Conservation (phyloP, 2,113 vertebrate species). For the Rhinopithecus roxellana region DNA sequence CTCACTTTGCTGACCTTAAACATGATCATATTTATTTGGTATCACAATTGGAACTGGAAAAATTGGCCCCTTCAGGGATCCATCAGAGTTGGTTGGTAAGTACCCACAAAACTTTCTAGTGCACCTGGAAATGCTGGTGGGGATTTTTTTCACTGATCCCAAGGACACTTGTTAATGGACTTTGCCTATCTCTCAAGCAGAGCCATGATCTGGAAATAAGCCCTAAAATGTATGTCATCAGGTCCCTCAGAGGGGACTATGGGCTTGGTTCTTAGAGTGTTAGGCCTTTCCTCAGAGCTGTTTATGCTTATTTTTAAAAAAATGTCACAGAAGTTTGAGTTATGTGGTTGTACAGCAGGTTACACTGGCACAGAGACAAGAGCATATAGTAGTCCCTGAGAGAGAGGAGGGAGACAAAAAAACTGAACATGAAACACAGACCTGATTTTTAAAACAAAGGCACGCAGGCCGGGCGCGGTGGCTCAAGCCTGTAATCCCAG, state of each 20-base stretch:
- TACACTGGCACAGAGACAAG: not conserved
- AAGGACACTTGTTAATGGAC: not conserved
- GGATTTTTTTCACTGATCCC: not conserved
- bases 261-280: not conserved
- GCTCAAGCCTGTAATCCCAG: too few species aligned
- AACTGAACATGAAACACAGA: not conserved
- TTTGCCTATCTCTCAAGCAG: not conserved
- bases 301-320: not conserved
- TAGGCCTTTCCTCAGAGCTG: not conserved
- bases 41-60: not conserved
- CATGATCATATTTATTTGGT: not conserved
- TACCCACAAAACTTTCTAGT: not conserved
- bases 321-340: not conserved
- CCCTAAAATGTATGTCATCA: not conserved
- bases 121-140: not conserved
- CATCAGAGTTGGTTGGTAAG: not conserved
- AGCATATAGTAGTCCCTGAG: not conserved
- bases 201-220: constrained; percentile 14
- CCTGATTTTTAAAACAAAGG: not conserved
- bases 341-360: not conserved
- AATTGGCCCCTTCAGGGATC: not conserved
- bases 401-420: not conserved
- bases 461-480: too few species aligned
- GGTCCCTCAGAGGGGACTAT: not conserved
- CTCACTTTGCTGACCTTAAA: not conserved